These are phyloP conservation scores for Ochropacha duplaris DNA, from an alignment of 2,888 invertebrate genomes.

Conservation along the genomic window DNA sequence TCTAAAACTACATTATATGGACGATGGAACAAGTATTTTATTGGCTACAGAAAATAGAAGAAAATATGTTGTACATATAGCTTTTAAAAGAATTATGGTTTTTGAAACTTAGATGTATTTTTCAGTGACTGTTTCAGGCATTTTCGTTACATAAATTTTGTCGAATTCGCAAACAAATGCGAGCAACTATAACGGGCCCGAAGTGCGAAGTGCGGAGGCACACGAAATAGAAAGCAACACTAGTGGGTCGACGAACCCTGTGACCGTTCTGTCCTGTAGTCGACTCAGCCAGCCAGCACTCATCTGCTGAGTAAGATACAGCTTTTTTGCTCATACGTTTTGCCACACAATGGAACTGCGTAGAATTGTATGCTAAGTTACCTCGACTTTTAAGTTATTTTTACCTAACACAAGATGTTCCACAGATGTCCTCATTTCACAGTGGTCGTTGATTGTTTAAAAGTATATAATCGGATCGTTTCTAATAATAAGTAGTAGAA, in stretches of 20 bases:
- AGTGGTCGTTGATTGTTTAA: no score
- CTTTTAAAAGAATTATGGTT: background rate
- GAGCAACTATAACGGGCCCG: constrained; percentile 15
- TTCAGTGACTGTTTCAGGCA: background rate
- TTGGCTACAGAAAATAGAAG: no score
- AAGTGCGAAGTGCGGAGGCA: constrained; percentile 24
- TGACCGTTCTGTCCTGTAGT: constrained; percentile 33
- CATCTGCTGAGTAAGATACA: constrained; percentile 8
- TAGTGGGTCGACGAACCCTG: constrained; percentile 49
- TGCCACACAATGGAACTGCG: background rate
- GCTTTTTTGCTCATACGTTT: constrained; percentile 1
- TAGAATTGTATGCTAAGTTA: background rate
- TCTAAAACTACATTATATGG: no score
- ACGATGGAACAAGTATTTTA: no score
- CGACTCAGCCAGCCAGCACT: constrained; percentile 22
- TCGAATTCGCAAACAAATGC: constrained; percentile 19
- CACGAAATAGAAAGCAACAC: constrained; percentile 68
- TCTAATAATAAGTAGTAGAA: background rate
- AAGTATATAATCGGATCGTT: background rate
- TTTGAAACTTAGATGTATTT: background rate
- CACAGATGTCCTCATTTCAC: no score
- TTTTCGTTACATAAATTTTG: constrained; percentile 9
- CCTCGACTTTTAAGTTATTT: no score
- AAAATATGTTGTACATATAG: background rate
- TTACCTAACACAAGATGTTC: no score